Evolutionary conservation across 1,140 invertebrate genomes (phyloP).

Genomic region (Panagrolaimus sp.): DNA sequence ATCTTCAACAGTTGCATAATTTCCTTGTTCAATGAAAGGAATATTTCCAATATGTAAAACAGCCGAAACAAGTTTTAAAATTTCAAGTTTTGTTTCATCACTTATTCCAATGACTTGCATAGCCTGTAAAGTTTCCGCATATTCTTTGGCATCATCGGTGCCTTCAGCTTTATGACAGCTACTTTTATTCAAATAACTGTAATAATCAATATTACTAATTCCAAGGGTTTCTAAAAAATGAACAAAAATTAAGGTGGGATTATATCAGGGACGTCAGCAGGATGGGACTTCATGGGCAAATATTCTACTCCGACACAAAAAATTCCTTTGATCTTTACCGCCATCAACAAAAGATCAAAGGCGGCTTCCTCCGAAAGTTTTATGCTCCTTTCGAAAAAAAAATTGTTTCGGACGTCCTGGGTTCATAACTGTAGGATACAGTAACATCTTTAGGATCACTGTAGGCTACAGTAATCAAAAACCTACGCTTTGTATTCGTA

Average conservation of each 20-base stretch:
- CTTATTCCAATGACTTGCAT: constrained; percentile 69
- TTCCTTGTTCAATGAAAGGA: constrained; percentile 66
- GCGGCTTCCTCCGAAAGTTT: too few relatives aligned
- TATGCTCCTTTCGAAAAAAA: too few relatives aligned
- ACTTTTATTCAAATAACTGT: constrained; percentile 68
- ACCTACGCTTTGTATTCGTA: constrained; percentile 67
- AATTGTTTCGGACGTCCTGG: too few relatives aligned
- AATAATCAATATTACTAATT: constrained; percentile 68
- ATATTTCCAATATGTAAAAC: constrained; percentile 71
- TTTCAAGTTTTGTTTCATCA: constrained; percentile 65
- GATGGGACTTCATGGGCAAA: too few relatives aligned
- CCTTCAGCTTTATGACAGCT: constrained; percentile 68
- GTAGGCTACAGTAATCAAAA: too few relatives aligned
- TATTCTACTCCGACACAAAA: too few relatives aligned
- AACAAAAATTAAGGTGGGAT: too few relatives aligned
- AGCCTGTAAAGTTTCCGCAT: constrained; percentile 69
- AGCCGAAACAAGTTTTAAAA: constrained; percentile 68
- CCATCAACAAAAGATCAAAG: too few relatives aligned
- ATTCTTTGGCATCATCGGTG: constrained; percentile 69
- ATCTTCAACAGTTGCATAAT: constrained; percentile 68
- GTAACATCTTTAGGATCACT: too few relatives aligned
- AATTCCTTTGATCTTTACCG: too few relatives aligned
- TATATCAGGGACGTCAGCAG: too few relatives aligned
- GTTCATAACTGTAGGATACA: too few relatives aligned
- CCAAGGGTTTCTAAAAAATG: constrained; percentile 62